These are phyloP conservation scores for Portunus trituberculatus DNA, from an alignment of 1,140 invertebrate species.

Conservation along the genomic window DNA sequence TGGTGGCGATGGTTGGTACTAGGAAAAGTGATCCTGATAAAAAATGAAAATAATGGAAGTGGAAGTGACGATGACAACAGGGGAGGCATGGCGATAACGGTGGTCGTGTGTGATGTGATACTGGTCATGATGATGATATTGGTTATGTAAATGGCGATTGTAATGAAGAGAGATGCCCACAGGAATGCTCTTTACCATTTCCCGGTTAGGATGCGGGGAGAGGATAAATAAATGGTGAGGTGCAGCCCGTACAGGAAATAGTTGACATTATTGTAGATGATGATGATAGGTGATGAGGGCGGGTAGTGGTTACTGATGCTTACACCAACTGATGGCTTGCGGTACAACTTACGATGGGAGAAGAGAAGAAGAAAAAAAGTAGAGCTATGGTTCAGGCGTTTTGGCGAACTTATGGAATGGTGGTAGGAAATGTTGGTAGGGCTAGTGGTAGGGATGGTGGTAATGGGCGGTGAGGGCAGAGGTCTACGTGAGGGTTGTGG, in stretches of 20 bases:
- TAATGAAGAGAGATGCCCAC: background rate
- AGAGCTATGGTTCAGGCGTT: background rate
- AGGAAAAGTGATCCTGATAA: background rate
- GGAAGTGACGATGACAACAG: background rate
- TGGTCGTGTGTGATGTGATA: background rate
- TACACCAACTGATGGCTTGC: background rate
- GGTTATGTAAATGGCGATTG: background rate
- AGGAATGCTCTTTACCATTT: conserved; percentile 10
- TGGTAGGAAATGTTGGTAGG: background rate
- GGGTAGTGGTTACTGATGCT: background rate
- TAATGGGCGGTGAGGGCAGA: background rate
- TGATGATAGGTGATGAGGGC: background rate
- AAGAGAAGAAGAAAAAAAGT: background rate
- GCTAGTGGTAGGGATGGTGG: background rate
- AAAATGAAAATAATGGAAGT: conserved; percentile 2
- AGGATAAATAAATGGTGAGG: background rate
- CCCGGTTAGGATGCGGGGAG: background rate
- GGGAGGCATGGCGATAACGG: background rate
- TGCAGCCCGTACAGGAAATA: conserved; percentile 6
- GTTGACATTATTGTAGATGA: conserved; percentile 13
- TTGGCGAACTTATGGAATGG: background rate
- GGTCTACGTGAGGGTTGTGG: background rate
- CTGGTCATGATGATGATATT: background rate
- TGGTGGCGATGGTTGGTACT: background rate
- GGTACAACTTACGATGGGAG: background rate